Conservation (phyloP, 2,888 invertebrate species). For the Pammene aurita region DNA sequence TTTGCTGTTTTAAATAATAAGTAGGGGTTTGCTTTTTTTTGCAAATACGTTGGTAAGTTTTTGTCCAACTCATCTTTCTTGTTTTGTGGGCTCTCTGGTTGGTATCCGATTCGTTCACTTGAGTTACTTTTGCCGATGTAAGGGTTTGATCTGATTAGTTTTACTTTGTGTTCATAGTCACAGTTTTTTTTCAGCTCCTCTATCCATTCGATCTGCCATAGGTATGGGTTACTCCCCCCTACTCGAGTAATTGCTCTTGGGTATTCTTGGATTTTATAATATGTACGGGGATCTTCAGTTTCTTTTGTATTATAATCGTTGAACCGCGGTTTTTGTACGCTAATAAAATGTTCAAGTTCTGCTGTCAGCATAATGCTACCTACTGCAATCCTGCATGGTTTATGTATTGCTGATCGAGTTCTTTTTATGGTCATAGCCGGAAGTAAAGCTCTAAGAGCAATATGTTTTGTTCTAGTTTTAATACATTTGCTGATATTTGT, state of each 20-base stretch:
- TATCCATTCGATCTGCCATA: not conserved
- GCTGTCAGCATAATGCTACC: no score
- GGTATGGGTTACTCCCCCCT: not conserved
- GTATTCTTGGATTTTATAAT: not conserved
- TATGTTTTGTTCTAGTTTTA: not conserved
- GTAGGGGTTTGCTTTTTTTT: not conserved
- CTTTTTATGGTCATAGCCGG: no score
- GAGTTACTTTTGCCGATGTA: not conserved
- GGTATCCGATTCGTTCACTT: not conserved
- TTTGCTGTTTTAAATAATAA: not conserved
- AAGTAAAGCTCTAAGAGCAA: not conserved
- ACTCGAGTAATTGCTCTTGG: not conserved
- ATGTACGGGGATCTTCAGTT: not conserved
- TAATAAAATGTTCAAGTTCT: not conserved
- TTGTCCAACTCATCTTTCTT: not conserved
- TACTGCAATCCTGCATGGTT: no score
- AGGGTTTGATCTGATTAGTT: not conserved
- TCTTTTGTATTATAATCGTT: not conserved
- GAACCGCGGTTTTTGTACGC: no score
- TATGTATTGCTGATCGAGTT: no score
- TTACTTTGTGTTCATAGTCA: not conserved
- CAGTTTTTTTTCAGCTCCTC: not conserved
- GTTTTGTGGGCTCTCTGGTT: not conserved
- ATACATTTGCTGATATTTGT: not conserved
- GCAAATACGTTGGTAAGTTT: not conserved